Evolutionary conservation across 2,113 vertebrate species (phyloP).

Genomic region (Agapornis roseicollis): DNA sequence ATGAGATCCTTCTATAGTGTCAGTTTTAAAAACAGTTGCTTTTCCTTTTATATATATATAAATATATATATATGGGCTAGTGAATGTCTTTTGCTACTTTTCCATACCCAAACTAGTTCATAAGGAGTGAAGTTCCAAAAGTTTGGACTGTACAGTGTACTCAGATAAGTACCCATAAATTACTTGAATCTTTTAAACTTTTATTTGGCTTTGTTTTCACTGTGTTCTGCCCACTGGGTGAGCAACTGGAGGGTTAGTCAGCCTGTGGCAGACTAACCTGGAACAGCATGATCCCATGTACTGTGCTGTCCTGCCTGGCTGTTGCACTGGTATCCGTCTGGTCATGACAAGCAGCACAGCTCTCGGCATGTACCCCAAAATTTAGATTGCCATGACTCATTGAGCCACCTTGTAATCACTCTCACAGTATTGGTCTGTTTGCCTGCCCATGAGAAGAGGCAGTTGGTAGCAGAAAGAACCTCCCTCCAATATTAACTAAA

Average conservation of each 20-base stretch:
- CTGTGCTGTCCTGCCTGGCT: conserved; percentile 38
- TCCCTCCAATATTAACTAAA: background rate
- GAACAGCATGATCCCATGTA: conserved; percentile 41
- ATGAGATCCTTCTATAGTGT: background rate
- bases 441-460: background rate
- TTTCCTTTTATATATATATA: background rate
- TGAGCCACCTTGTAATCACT: background rate
- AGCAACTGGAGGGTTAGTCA: conserved; percentile 51
- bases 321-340: background rate
- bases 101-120: conserved; percentile 41
- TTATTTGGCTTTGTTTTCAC: conserved; percentile 53
- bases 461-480: background rate
- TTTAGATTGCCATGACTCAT: conserved; percentile 27
- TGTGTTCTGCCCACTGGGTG: conserved; percentile 29
- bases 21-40: background rate
- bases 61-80: background rate
- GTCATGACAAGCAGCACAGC: conserved; percentile 49
- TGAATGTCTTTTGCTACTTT: conserved; percentile 55
- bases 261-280: conserved; percentile 37
- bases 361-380: background rate
- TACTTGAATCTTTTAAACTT: conserved; percentile 33
- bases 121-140: conserved; percentile 59
- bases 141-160: conserved; percentile 40
- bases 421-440: background rate
- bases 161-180: conserved; percentile 55